A percentile compares a stretch with the other conserved stretches of the same genome.
phyloP scores from a whole-genome alignment of 2,888 invertebrate genomes.

The Reticulitermes lucifugus region DNA sequence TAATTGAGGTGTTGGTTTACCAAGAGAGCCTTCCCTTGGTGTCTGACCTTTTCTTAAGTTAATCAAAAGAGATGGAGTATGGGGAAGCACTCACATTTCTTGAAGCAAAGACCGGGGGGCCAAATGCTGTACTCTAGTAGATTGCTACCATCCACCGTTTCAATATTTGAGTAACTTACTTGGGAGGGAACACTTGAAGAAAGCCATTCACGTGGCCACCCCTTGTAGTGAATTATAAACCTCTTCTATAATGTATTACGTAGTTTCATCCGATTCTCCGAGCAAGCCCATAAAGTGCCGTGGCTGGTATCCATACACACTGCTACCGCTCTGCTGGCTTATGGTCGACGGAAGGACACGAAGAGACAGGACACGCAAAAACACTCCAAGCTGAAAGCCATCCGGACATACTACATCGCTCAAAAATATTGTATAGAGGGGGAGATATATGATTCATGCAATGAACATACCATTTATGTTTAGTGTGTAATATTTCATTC shows the following conservation, averaged over 20 bases:
- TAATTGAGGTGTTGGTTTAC: not conserved
- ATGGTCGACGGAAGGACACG: conserved; percentile 35
- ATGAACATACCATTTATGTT: conserved; percentile 33
- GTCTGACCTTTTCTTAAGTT: not conserved
- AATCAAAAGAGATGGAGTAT: not conserved
- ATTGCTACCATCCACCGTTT: conserved; percentile 22
- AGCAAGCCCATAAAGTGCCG: not conserved
- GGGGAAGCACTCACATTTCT: not conserved
- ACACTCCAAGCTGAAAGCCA: conserved; percentile 41
- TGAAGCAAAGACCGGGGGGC: not conserved
- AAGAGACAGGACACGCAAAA: conserved; percentile 40
- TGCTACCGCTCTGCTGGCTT: not conserved
- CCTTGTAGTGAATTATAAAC: conserved; percentile 33
- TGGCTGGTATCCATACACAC: conserved; percentile 6
- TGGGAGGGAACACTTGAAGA: conserved; percentile 25
- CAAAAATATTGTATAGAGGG: conserved; percentile 28
- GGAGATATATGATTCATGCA: conserved; percentile 31
- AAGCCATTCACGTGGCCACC: conserved; percentile 35
- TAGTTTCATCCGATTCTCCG: not conserved
- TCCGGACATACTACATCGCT: conserved; percentile 29
- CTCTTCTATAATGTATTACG: conserved; percentile 27
- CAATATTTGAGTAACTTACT: conserved; percentile 30
- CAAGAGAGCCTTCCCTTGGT: not conserved
- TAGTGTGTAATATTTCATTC: conserved; percentile 20
- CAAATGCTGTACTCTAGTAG: conserved; percentile 34